Conservation (phyloP, 1,140 invertebrate genomes). For the Odontomachus brunneus region DNA sequence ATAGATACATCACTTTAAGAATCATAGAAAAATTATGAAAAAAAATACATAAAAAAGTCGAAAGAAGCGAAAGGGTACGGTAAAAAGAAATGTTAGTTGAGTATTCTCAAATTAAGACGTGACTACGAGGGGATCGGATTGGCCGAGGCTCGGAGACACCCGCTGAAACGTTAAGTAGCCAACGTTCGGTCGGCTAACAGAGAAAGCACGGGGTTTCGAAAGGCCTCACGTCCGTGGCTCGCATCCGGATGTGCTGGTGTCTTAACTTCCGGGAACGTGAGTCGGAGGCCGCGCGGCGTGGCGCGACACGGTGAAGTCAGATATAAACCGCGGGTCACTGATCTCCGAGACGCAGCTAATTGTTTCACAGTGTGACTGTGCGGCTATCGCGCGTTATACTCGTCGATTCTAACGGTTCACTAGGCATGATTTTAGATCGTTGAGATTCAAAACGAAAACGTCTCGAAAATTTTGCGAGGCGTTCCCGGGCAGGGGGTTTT, state of each 20-base stretch:
- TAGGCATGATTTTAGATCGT: not conserved
- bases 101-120: not conserved
- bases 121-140: constrained; percentile 8
- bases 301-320: constrained; percentile 67
- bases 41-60: not conserved
- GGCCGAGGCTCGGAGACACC: constrained; percentile 1
- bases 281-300: constrained; percentile 68
- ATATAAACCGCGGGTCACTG: constrained; percentile 75
- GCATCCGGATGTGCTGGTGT: constrained; percentile 82
- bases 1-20: not conserved
- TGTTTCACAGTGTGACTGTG: not conserved
- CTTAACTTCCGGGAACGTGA: constrained; percentile 84
- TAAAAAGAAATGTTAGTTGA: not conserved
- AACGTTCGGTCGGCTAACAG: constrained; percentile 20
- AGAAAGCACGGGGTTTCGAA: constrained; percentile 65
- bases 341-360: constrained; percentile 67
- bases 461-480: not conserved
- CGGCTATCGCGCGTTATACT: not conserved
- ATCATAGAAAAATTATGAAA: not conserved
- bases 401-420: no score
- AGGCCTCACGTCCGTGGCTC: constrained; percentile 79
- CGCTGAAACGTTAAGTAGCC: constrained; percentile 50
- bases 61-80: not conserved
- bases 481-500: no score
- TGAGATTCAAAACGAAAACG: not conserved